Percentiles rank a stretch among this genome's conserved stretches.
Evolutionary conservation across 2,888 invertebrate species (phyloP).

Genomic region (Mythimna pallens): DNA sequence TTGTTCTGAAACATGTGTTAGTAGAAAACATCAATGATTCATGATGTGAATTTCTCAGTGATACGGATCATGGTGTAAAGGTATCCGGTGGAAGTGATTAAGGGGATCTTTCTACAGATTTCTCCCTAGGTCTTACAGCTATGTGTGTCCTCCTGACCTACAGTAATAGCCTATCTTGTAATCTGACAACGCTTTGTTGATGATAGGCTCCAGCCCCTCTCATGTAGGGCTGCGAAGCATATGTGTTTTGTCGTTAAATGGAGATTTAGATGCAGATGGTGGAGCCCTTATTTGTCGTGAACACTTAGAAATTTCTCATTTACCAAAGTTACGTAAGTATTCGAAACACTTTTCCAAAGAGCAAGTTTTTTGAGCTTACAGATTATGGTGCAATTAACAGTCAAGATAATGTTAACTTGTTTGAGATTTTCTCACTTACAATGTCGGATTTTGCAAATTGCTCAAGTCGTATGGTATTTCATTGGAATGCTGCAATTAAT

Average conservation of each 20-base stretch:
- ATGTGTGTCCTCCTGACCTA: constrained; percentile 26
- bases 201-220: constrained; percentile 33
- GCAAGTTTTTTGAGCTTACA: background rate
- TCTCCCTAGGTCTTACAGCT: constrained; percentile 28
- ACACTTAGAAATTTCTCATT: background rate
- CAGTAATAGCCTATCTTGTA: constrained; percentile 48
- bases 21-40: constrained; percentile 52
- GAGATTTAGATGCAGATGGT: constrained; percentile 5
- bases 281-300: background rate
- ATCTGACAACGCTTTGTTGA: constrained; percentile 54
- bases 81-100: constrained; percentile 37
- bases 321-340: background rate
- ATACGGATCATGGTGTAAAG: constrained; percentile 48
- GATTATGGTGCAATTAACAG: constrained; percentile 21
- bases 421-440: constrained; percentile 19
- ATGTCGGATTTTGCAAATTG: constrained; percentile 17
- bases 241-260: constrained; percentile 22
- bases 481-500: constrained; percentile 34
- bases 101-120: constrained; percentile 36
- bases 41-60: constrained; percentile 46
- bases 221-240: constrained; percentile 25
- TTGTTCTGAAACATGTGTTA: constrained; percentile 52
- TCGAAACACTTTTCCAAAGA: background rate
- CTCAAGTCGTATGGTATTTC: constrained; percentile 2
- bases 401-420: constrained; percentile 20